A percentile compares a stretch with the other conserved stretches of the same genome.
phyloP scores from a whole-genome alignment of 1,140 invertebrate genomes.

The Drosophila prosaltans region DNA sequence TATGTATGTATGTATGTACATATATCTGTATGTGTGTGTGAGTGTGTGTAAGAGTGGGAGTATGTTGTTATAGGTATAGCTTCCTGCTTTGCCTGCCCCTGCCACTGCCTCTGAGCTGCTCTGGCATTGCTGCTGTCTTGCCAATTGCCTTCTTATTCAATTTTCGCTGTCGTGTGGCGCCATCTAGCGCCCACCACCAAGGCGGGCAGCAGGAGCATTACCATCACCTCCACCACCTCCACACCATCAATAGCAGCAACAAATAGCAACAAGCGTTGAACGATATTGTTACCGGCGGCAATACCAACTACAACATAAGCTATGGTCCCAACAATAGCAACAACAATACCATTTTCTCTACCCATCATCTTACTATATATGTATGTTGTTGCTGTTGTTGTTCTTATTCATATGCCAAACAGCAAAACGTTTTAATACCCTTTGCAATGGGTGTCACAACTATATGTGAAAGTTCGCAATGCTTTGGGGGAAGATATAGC shows the following conservation, averaged over 20 bases:
- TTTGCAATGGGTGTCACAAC: not conserved
- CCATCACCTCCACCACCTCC: conserved; percentile 8
- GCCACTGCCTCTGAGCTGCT: conserved; percentile 15
- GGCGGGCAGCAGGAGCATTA: not conserved
- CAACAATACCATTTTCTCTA: conserved; percentile 50
- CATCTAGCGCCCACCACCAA: conserved; percentile 65
- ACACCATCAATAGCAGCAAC: conserved; percentile 32
- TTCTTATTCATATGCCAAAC: conserved; percentile 63
- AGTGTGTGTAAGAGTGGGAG: conserved; percentile 33
- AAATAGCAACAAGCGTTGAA: conserved; percentile 52
- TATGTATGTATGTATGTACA: conserved; percentile 3
- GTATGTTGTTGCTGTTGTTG: conserved; percentile 34
- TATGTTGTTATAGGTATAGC: conserved; percentile 65
- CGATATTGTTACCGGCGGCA: conserved; percentile 64
- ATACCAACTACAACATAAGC: conserved; percentile 74
- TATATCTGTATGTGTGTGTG: conserved; percentile 14
- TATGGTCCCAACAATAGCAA: conserved; percentile 53
- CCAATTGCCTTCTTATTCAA: conserved; percentile 70
- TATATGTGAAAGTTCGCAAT: not conserved
- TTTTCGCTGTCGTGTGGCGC: conserved; percentile 75
- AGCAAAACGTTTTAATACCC: conserved; percentile 53
- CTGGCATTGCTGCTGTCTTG: conserved; percentile 7
- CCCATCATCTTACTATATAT: conserved; percentile 18
- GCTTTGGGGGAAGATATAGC: no score
- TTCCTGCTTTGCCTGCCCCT: conserved; percentile 63